Conservation (phyloP, 2,113 vertebrate genomes). For the Cinclus cinclus region DNA sequence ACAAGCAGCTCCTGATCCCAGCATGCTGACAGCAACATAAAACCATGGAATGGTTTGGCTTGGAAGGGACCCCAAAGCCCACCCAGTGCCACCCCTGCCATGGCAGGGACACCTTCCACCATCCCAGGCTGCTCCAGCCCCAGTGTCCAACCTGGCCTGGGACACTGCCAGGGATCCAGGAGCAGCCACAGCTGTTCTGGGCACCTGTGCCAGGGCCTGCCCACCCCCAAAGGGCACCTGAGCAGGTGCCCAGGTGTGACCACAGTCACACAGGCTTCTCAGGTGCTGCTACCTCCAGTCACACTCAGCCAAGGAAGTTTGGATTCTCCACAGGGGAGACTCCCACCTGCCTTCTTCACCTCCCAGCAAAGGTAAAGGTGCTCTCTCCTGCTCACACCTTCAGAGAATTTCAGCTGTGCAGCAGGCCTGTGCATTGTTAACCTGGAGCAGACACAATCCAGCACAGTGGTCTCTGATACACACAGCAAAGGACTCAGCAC, state of each 20-base stretch:
- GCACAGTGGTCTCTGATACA: rapidly evolving
- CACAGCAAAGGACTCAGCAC: rapidly evolving
- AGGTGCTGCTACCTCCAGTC: background rate
- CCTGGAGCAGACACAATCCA: rapidly evolving
- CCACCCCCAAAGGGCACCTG: background rate
- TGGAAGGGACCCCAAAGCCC: background rate
- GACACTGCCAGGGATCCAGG: background rate
- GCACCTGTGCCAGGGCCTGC: background rate
- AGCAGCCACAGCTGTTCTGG: background rate
- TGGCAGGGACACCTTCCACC: background rate
- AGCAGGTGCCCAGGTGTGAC: background rate
- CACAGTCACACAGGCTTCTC: rapidly evolving
- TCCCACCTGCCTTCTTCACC: background rate
- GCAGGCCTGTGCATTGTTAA: rapidly evolving
- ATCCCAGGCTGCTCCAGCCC: rapidly evolving
- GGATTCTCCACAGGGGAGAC: background rate
- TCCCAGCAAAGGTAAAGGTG: background rate
- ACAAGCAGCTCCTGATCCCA: background rate
- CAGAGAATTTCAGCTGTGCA: background rate
- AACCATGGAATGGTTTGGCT: background rate
- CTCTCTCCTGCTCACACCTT: rapidly evolving
- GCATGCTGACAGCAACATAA: background rate
- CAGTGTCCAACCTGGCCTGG: background rate
- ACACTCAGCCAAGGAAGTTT: background rate
- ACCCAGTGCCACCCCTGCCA: background rate